These are phyloP conservation scores for Solenodon paradoxus DNA, from an alignment of 2,113 vertebrate genomes.

Conservation along the genomic window DNA sequence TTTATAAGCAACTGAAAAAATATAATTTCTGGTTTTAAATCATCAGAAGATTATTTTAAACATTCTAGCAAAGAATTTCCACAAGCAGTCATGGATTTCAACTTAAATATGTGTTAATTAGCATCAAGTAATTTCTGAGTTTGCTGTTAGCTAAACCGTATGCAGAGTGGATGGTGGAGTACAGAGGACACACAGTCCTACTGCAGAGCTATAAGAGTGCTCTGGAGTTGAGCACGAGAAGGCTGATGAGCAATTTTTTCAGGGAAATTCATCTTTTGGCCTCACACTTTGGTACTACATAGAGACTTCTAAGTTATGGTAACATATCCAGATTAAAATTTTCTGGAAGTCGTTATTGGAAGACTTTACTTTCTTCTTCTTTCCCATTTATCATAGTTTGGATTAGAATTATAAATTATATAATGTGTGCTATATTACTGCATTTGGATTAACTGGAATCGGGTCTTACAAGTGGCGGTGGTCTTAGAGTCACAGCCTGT, in stretches of 20 bases:
- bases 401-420: neutral
- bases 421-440: neutral
- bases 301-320: neutral
- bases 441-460: slow-evolving; percentile 4
- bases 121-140: neutral
- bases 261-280: neutral
- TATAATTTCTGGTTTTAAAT: neutral
- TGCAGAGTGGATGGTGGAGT: neutral
- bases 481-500: neutral
- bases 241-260: neutral
- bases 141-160: neutral
- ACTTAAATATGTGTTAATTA: neutral
- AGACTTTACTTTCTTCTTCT: neutral
- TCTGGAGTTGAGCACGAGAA: neutral
- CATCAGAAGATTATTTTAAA: neutral
- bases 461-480: neutral
- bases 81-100: neutral
- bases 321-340: neutral
- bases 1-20: neutral
- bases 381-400: neutral
- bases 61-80: neutral
- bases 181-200: too few species aligned
- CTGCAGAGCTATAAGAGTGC: neutral
- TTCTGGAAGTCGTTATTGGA: neutral
- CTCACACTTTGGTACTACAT: neutral